Evolutionary conservation across 64 coral and sea anemone species (phyloP), one percentile per base, ranked within the genome.

Genomic region (Trachythela sp.): DNA sequence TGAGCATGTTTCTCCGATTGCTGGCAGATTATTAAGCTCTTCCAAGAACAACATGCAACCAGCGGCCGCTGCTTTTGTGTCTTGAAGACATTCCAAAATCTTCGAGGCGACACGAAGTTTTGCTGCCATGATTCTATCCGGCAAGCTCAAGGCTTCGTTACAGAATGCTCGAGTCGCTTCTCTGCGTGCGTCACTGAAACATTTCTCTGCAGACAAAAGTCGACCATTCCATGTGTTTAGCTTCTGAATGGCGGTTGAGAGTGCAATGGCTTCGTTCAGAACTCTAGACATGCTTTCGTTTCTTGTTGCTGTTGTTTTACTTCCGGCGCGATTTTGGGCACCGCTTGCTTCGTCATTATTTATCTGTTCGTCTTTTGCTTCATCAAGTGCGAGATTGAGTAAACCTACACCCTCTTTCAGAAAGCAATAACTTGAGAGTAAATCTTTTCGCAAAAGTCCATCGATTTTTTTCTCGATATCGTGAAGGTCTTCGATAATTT

Each of bases 121-220:
- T 31, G 87, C 14, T 30, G 91, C 91, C 10, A 27, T 43, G 27
- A 92, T 88, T 33, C 75, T 71, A 70, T 92, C 91, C 40, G 71
- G 24, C 15, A 27, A 39, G 9, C 9, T 8, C 1, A 92, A 71
- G 2, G 76, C 76, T 67, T 88, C 76, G 20, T 76, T 88, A 6
- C 76, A 83, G 17, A 71, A 92, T 2, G 91, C 72, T n/a, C 32
- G 43, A 29, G 75, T 92, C 29, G 86, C 86, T 84, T 84, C 45
- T 48, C 31, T 15, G 32, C 42, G 50, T 24, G 91, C 91, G 18
- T 41, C 40, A 5, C 84, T 88, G 40, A 92, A 92, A 5, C 35
- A 59, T 11, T 92, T 70, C 22, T 84, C 88, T 0, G 91, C 90
- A 31, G 13, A 9, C 0, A 36, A 42, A 39, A 92, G 24, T 48